Conservation (phyloP, 2,113 vertebrate genomes). For the Otocyon megalotis region DNA sequence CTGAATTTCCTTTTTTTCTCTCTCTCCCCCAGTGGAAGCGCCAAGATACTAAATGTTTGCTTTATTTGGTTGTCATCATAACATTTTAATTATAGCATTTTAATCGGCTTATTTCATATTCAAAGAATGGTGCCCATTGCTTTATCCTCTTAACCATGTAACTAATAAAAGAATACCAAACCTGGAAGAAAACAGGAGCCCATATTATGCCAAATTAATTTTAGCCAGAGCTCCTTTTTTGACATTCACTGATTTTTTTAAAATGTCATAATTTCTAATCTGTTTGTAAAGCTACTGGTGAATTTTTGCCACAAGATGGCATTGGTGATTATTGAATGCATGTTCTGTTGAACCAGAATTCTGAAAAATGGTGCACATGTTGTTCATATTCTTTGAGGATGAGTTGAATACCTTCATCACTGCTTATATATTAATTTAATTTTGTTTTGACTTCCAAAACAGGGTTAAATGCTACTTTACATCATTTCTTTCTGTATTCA, state of each 20-base stretch:
- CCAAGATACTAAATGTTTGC: constrained; percentile 58
- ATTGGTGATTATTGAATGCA: constrained; percentile 76
- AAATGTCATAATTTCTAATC: constrained; percentile 36
- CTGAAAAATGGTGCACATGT: neutral
- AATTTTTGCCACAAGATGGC: constrained; percentile 78
- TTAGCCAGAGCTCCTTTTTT: constrained; percentile 55
- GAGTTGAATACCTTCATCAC: constrained; percentile 70
- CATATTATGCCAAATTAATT: neutral
- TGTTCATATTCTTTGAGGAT: constrained; percentile 54
- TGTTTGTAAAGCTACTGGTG: constrained; percentile 63
- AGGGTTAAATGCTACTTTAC: constrained; percentile 74
- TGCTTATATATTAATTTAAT: constrained; percentile 74
- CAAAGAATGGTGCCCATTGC: constrained; percentile 46
- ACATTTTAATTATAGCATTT: constrained; percentile 50
- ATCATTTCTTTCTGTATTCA: constrained; percentile 80
- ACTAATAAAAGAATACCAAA: constrained; percentile 20
- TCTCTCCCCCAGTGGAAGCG: neutral
- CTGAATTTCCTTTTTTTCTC: neutral
- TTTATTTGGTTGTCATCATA: constrained; percentile 58
- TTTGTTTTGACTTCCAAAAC: constrained; percentile 76
- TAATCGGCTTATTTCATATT: constrained; percentile 50
- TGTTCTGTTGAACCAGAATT: constrained; percentile 49
- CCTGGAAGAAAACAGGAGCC: constrained; percentile 29
- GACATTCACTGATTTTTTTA: constrained; percentile 30
- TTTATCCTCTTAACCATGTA: constrained; percentile 33